A percentile compares a stretch with the other conserved stretches of the same genome.
Evolutionary conservation across 1,140 invertebrate species (phyloP).

Genomic region (Chrysoperla carnea): DNA sequence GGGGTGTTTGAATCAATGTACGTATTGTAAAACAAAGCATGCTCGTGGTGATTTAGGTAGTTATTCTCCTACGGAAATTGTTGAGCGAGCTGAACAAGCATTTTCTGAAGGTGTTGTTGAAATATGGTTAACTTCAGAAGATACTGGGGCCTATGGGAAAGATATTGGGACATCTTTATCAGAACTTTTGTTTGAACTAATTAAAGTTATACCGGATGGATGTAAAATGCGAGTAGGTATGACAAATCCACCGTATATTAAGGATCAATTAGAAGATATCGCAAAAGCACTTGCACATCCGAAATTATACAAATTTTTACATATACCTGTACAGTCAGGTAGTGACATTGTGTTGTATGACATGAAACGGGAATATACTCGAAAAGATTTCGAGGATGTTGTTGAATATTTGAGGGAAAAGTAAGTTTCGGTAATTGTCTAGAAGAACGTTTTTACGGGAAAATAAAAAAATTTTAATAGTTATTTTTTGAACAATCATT

Average conservation of each 20-base stretch:
- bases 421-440: conserved; percentile 22
- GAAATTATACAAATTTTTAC: conserved; percentile 86
- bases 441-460: not conserved
- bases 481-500: not conserved
- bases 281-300: conserved; percentile 77
- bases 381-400: conserved; percentile 75
- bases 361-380: conserved; percentile 91
- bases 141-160: conserved; percentile 90
- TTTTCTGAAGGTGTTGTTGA: conserved; percentile 89
- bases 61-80: conserved; percentile 73
- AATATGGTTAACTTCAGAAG: conserved; percentile 97
- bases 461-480: not conserved
- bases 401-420: conserved; percentile 66
- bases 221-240: conserved; percentile 83
- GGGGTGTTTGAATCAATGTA: conserved; percentile 95
- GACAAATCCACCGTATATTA: conserved; percentile 97
- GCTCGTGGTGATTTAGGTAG: conserved; percentile 89
- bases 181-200: conserved; percentile 68
- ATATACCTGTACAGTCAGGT: conserved; percentile 93
- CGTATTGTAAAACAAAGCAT: conserved; percentile 98
- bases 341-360: conserved; percentile 84
- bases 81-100: conserved; percentile 61
- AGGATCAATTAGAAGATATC: conserved; percentile 87
- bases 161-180: conserved; percentile 85
- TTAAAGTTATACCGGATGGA: conserved; percentile 78